These are phyloP conservation scores for Gorsachius goisagi DNA, from an alignment of 2,113 vertebrate species.

Conservation along the genomic window DNA sequence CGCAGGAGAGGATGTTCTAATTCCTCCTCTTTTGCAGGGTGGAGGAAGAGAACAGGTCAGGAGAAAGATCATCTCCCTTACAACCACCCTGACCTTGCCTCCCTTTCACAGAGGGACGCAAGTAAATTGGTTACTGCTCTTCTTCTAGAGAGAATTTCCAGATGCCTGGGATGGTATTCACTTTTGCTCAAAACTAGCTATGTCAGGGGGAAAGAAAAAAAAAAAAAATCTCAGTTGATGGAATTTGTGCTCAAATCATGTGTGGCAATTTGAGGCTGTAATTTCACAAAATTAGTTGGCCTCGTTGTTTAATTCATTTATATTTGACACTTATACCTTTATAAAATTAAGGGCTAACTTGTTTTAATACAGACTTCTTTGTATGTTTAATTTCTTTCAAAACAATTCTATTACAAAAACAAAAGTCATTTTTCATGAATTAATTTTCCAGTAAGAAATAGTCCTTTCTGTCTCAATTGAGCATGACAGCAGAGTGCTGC, in stretches of 20 bases:
- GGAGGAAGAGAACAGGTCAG: background rate
- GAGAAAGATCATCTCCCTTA: background rate
- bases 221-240: background rate
- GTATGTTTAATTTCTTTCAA: background rate
- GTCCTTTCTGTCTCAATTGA: constrained; percentile 40
- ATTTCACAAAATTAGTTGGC: background rate
- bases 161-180: background rate
- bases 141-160: background rate
- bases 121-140: background rate
- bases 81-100: background rate
- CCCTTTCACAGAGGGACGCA: background rate
- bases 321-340: background rate
- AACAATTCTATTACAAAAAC: constrained; percentile 1
- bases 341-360: constrained; percentile 5
- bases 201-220: background rate
- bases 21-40: background rate
- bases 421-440: constrained; percentile 2
- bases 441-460: constrained; percentile 20
- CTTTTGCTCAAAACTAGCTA: background rate
- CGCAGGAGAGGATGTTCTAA: background rate
- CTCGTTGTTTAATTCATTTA: background rate
- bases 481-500: constrained; percentile 25
- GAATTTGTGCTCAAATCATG: background rate
- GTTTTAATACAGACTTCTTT: background rate
- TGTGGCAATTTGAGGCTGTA: background rate